Evolutionary conservation across 2,797 vertebrate species (phyloP), one percentile per base, ranked within the genome.

Genomic region (Gephyroberyx darwinii): DNA sequence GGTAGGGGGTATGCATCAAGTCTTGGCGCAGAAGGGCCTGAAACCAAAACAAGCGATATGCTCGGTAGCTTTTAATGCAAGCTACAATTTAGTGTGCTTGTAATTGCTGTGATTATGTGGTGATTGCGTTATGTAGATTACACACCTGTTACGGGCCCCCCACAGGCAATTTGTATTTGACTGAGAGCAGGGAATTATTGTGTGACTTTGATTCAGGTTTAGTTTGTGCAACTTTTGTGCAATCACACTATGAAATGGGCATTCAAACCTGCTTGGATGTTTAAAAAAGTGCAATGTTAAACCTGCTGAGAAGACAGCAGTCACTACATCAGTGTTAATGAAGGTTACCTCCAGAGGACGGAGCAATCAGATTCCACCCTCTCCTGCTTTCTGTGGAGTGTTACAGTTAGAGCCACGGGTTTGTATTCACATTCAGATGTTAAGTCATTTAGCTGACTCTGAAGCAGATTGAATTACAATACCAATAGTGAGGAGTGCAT

Each of bases 61-160:
- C 71, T 78, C 55, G 41, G 71, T 67, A 52, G 69, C 82, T 77
- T 83, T 82, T 78, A 75, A 83, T 69, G 53, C 64, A 65, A 78
- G 66, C 69, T 54, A 72, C 62, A 78, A 71, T 81, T 86, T 81
- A 62, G 61, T 80, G 72, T 67, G 80, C 76, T 74, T 81, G 74
- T 83, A 84, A 90, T 87, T 88, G 80, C 81, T 80, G 84, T 89
- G 85, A 91, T 90, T 90, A 90, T 84, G 70, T 64, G 65, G 70
- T 84, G 85, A 87, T 89, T 90, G 84, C 74, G 73, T 86, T 89
- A 84, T 86, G 83, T 88, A 84, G 83, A 91, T 89, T 86, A 86
- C 71, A 89, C 84, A 87, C 84, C 86, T 90, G 86, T 80, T 84
- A 75, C 43, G 10, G 20, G 35, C 12, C 39, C 61, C 60, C 61